Evolutionary conservation across 2,797 vertebrate species (phyloP).

Genomic region (Neopelma chrysocephalum): DNA sequence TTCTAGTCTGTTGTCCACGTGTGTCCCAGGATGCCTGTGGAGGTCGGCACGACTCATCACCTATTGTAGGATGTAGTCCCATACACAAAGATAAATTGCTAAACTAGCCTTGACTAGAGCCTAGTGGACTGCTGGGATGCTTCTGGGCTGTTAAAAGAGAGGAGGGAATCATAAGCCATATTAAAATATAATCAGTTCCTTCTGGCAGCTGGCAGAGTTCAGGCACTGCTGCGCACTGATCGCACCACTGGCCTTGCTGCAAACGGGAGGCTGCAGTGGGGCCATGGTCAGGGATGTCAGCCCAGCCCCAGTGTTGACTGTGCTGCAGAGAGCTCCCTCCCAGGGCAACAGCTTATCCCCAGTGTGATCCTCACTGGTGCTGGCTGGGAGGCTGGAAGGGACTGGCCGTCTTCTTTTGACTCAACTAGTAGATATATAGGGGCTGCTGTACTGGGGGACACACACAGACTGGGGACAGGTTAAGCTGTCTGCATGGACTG

Average conservation of each 20-base stretch:
- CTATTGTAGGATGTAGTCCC: neutral
- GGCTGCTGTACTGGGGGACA: neutral
- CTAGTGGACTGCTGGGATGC: neutral
- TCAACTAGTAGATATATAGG: neutral
- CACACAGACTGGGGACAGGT: neutral
- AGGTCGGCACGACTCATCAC: neutral
- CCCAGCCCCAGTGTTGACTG: neutral
- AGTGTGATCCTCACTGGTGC: no score
- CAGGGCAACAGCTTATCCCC: neutral
- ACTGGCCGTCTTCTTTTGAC: neutral
- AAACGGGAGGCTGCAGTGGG: neutral
- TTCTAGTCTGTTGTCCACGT: neutral
- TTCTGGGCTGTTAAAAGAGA: neutral
- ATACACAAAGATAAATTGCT: neutral
- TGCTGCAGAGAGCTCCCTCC: neutral
- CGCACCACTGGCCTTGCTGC: accelerated
- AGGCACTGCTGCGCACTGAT: accelerated
- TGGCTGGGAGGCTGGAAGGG: neutral
- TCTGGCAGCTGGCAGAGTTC: neutral
- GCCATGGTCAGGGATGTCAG: neutral
- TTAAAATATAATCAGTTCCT: neutral
- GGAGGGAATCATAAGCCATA: neutral
- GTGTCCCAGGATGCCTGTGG: neutral
- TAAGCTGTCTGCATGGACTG: neutral
- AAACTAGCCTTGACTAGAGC: neutral